Evolutionary conservation across 1,140 invertebrate species (phyloP), one percentile per base, ranked within the genome.

Genomic region (Lasioglossum albipes): DNA sequence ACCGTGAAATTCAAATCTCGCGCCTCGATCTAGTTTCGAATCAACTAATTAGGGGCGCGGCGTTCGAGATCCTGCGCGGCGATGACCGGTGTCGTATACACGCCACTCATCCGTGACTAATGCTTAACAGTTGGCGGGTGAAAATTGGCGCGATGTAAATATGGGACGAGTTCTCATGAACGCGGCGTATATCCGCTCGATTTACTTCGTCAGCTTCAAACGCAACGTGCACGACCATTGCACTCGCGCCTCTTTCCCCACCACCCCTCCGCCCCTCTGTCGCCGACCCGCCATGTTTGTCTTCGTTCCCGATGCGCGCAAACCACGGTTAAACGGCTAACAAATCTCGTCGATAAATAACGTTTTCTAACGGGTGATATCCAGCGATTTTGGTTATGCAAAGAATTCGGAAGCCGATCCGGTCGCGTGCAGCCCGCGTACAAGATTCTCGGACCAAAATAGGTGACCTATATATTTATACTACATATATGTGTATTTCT

Each of bases 91-190:
- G 20, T 76, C 59, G 73, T 54, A 27, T 68, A 52, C 54, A 12
- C 18, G 70, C 59, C 71, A 41, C 79, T 78, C 67, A 75, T 66
- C 64, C 66, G 67, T 86, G 72, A 85, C 71, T 86, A 85, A 85
- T 85, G 79, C 22, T 57, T 69, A 54, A 65, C 70, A 85, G 68
- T 85, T 84, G 84, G 79, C 70, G 66, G 75, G 79, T 66, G 80
- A 85, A 86, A 86, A 85, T 86, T 85, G 75, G 71, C 75, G 76
- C 81, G 81, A 85, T 82, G 84, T 71, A 85, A 86, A 86, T 86
- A 85, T 65, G 83, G 76, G 75, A 86, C 74, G 75, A 71, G 74
- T 72, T 81, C 73, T 81, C 75, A 36, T 68, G 52, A 67, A 45
- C 49, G 68, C 52, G 10, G 75, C 75, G 75, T 57, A 71, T 71